These are phyloP conservation scores for Lycaon pictus DNA, from an alignment of 2,113 vertebrate genomes.

Conservation along the genomic window DNA sequence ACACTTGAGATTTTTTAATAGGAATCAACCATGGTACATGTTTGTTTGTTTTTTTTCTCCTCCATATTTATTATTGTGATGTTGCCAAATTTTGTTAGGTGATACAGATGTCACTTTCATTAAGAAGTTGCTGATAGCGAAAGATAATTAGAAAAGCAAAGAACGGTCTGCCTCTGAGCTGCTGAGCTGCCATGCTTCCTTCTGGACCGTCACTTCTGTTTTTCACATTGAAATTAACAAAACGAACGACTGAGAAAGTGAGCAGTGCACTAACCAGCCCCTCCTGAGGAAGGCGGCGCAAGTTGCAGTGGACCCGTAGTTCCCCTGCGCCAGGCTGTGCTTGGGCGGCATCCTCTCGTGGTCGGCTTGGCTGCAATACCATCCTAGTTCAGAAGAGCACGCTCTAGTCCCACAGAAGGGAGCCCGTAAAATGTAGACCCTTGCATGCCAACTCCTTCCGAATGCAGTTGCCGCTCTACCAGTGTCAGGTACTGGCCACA, in stretches of 20 bases:
- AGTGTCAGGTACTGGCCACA: constrained; percentile 84
- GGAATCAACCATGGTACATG: constrained; percentile 69
- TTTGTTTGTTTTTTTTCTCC: not conserved
- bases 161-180: constrained; percentile 80
- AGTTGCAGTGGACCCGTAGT: not conserved
- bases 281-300: not conserved
- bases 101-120: constrained; percentile 78
- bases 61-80: constrained; percentile 82
- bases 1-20: constrained; percentile 66
- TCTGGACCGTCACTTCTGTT: constrained; percentile 35
- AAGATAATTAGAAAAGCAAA: constrained; percentile 69
- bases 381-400: constrained; percentile 14
- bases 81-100: constrained; percentile 84
- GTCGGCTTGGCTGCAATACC: constrained; percentile 2
- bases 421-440: not conserved
- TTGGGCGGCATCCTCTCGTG: not conserved
- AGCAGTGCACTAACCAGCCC: constrained; percentile 24
- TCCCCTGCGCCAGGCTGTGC: not conserved
- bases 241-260: constrained; percentile 12
- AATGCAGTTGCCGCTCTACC: constrained; percentile 77
- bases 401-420: not conserved
- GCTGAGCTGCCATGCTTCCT: not conserved
- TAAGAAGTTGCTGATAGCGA: constrained; percentile 74
- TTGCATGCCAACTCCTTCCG: constrained; percentile 78
- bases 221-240: not conserved